phyloP scores from a whole-genome alignment of 2,797 vertebrate genomes.

The Diplodus sargus region DNA sequence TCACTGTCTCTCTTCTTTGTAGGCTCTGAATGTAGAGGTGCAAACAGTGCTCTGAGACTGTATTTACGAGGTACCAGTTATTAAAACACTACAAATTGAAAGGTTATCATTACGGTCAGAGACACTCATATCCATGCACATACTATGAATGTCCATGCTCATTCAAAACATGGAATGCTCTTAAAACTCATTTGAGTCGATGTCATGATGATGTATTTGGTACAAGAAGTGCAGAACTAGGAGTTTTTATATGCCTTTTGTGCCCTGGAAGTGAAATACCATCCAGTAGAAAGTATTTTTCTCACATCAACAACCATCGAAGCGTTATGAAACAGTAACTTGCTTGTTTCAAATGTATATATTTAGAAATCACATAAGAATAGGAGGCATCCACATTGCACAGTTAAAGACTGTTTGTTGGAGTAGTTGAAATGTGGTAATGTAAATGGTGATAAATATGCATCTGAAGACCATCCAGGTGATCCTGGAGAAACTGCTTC shows the following conservation, averaged over 20 bases:
- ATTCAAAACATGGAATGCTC: slow-evolving; percentile 19
- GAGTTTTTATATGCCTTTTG: slow-evolving; percentile 1
- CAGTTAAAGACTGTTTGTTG: too few relatives aligned
- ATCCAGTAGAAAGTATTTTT: not conserved
- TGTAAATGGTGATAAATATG: not conserved
- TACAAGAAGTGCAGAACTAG: not conserved
- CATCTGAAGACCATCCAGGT: not conserved
- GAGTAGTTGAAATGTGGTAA: too few relatives aligned
- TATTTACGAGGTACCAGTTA: too few relatives aligned
- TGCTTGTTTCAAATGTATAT: not conserved
- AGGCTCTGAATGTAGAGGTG: not conserved
- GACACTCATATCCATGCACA: slow-evolving; percentile 14
- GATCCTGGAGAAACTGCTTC: too few relatives aligned
- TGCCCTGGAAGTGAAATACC: slow-evolving; percentile 10
- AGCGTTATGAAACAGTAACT: slow-evolving; percentile 1
- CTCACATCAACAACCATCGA: not conserved
- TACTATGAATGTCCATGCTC: slow-evolving; percentile 13
- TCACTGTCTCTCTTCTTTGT: not conserved
- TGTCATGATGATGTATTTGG: not conserved
- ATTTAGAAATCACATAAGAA: too few relatives aligned
- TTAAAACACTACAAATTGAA: too few relatives aligned
- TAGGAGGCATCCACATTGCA: too few relatives aligned
- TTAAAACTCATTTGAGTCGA: slow-evolving; percentile 13
- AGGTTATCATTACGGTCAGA: slow-evolving; percentile 8
- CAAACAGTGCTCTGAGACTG: too few relatives aligned